Evolutionary conservation across 2,113 vertebrate species (phyloP), one percentile per base, ranked within the genome.

Genomic region (Toxostoma redivivum): DNA sequence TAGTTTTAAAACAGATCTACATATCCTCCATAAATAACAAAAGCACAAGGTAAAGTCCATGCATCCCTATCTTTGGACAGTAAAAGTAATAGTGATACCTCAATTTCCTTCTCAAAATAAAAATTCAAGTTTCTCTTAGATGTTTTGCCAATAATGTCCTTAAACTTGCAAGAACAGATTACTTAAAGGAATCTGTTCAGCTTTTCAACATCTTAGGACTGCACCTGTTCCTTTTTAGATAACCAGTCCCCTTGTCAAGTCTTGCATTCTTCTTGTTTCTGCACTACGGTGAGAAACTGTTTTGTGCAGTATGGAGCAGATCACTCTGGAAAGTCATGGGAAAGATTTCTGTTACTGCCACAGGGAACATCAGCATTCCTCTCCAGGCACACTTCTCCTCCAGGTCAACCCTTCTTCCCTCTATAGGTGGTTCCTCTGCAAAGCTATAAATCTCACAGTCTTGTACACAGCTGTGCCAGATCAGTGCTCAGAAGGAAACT

Each of bases 151-250:
- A 20, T 16, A 61, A 61, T 16, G 42, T 65, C 35, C 70, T 72
- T 61, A 77, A 81, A 76, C 35, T 78, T 22, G 3, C 45, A 57
- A 42, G 53, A 92, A 61, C 4, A 14, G 73, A 11, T 95, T 67
- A 42, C 78, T 85, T 65, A 42, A 14, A 84, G 38, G 53, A 65
- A 81, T 79, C 24, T 87, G 37, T 81, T 91, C 51, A 81, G 53
- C 23, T 89, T 92, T 79, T 30, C 40, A 69, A 50, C 2, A 3
- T 62, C 66, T 77, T 42, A 72, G 72, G 33, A 69, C 35, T 53
- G 78, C 74, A 91, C 89, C 91, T 95, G 95, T 12, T 95, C 78
- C 70, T 87, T 82, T 82, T 73, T 53, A 95, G 81, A 90, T 62
- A 85, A 84, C 11, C 12, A 64, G 20, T 7, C 37, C 37, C 24